Evolutionary conservation across 2,888 invertebrate genomes (phyloP).

Genomic region (Sipha maydis): DNA sequence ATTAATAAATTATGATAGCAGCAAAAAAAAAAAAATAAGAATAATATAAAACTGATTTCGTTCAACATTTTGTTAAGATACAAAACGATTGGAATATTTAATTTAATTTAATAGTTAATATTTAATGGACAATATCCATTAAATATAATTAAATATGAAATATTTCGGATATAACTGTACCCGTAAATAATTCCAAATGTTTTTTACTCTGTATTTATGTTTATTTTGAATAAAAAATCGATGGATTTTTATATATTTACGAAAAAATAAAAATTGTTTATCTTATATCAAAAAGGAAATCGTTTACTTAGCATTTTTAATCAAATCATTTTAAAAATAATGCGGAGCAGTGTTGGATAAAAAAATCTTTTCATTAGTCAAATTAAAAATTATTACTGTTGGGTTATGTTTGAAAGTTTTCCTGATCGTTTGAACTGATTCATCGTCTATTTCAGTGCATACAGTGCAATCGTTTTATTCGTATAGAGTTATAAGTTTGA

Average conservation of each 20-base stretch:
- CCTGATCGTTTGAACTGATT: background rate
- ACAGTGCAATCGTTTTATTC: background rate
- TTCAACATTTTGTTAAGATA: background rate
- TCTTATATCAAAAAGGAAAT: background rate
- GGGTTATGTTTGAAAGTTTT: background rate
- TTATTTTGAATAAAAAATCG: background rate
- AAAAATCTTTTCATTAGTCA: background rate
- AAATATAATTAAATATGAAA: background rate
- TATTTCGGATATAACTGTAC: background rate
- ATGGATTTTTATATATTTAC: background rate
- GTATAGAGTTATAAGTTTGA: too few species aligned
- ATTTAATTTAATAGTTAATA: background rate
- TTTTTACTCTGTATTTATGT: background rate
- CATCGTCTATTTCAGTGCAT: background rate
- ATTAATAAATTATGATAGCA: background rate
- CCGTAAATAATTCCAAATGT: background rate
- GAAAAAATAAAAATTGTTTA: background rate
- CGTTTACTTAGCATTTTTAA: background rate
- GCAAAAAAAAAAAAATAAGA: background rate
- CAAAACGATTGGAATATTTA: background rate
- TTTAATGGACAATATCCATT: background rate
- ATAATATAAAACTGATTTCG: background rate
- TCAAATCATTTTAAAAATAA: background rate
- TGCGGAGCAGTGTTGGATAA: background rate
- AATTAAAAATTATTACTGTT: background rate